These are phyloP conservation scores for Dolichopus griseipennis DNA, from an alignment of 2,888 invertebrate genomes.

Conservation along the genomic window DNA sequence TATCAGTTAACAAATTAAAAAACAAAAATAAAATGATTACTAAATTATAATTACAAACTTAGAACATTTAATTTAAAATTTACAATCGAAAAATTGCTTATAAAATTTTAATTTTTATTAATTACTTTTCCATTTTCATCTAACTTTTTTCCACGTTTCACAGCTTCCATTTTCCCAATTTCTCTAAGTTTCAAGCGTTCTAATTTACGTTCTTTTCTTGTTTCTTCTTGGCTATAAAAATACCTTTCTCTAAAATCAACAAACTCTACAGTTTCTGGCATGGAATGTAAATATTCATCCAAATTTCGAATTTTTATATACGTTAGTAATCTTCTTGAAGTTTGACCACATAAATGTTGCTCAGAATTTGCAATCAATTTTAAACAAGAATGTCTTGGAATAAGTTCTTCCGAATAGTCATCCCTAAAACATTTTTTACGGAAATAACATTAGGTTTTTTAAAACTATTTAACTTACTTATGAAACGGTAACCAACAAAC, in stretches of 20 bases:
- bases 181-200: conserved; percentile 44
- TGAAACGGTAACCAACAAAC: conserved; percentile 95
- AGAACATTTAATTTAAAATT: not conserved
- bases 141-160: conserved; percentile 34
- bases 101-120: conserved; percentile 21
- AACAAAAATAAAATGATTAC: too few species aligned
- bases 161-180: conserved; percentile 35
- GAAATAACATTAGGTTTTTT: conserved; percentile 23
- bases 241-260: conserved; percentile 49
- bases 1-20: conserved; percentile 27
- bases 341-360: conserved; percentile 71
- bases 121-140: conserved; percentile 29
- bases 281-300: conserved; percentile 25
- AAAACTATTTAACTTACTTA: conserved; percentile 46
- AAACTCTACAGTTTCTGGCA: conserved; percentile 37
- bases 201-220: conserved; percentile 52
- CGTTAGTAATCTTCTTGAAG: conserved; percentile 75
- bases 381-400: conserved; percentile 77
- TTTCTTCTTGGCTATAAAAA: conserved; percentile 58
- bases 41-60: too few species aligned
- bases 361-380: conserved; percentile 75
- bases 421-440: conserved; percentile 45
- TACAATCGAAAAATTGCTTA: not conserved
- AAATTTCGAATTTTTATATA: conserved; percentile 66
- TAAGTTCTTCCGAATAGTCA: conserved; percentile 59